phyloP scores from a whole-genome alignment of 2,113 vertebrate genomes.

The Zingel zingel region DNA sequence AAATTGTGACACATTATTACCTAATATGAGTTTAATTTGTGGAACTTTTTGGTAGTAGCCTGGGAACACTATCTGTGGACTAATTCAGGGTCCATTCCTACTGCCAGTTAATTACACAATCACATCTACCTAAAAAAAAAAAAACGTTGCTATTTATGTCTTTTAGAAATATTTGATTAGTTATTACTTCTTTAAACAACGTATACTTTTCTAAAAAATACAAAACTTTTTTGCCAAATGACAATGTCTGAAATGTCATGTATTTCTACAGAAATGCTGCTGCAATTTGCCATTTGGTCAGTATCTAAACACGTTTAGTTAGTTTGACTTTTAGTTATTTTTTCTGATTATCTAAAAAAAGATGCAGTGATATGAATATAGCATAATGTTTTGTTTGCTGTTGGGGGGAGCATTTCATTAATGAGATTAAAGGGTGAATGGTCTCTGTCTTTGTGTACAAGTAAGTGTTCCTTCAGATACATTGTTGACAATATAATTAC shows the following conservation, averaged over 20 bases:
- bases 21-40: not conserved
- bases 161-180: too few species aligned
- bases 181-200: too few species aligned
- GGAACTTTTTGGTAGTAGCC: too few species aligned
- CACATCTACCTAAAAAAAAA: too few species aligned
- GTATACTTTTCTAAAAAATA: too few species aligned
- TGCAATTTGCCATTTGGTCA: too few species aligned
- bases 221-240: too few species aligned
- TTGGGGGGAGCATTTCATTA: not conserved
- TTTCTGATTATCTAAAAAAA: not conserved
- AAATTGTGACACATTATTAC: not conserved
- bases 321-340: too few species aligned
- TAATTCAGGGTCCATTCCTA: too few species aligned
- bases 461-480: not conserved
- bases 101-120: not conserved
- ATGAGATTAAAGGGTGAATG: not conserved
- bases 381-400: not conserved
- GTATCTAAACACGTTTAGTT: too few species aligned
- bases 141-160: not conserved
- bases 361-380: not conserved
- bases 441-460: not conserved
- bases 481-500: not conserved
- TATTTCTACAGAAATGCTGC: too few species aligned
- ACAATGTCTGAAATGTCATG: too few species aligned
- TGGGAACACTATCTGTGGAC: not conserved